phyloP scores from a whole-genome alignment of 2,888 invertebrate genomes.

The Falcaria lacertinaria region DNA sequence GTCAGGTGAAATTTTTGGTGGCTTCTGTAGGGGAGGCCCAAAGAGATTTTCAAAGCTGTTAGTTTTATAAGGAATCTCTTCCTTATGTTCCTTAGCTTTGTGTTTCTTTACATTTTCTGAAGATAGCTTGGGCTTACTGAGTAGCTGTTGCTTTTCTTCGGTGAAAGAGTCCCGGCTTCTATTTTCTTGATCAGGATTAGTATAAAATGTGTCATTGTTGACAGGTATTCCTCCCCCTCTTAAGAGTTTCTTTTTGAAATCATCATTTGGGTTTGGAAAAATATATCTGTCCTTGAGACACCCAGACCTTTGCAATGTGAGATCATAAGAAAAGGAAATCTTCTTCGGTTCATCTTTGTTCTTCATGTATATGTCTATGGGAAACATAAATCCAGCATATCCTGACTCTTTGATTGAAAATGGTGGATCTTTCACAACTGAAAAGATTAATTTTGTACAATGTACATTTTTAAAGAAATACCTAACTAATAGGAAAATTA shows the following conservation, averaged over 20 bases:
- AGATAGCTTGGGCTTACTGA: slow-evolving; percentile 85
- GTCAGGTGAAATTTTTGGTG: slow-evolving; percentile 84
- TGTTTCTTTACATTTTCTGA: slow-evolving; percentile 80
- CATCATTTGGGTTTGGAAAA: slow-evolving; percentile 92
- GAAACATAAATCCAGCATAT: slow-evolving; percentile 95
- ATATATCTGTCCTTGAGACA: slow-evolving; percentile 90
- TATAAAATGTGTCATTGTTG: slow-evolving; percentile 63
- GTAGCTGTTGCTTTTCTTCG: slow-evolving; percentile 80
- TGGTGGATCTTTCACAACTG: slow-evolving; percentile 94
- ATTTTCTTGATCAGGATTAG: slow-evolving; percentile 76
- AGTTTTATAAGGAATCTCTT: slow-evolving; percentile 77
- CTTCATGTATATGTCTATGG: slow-evolving; percentile 93
- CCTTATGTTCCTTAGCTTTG: slow-evolving; percentile 77
- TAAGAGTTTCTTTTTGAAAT: slow-evolving; percentile 91
- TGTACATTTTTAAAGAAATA: too few species aligned
- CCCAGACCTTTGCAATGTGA: slow-evolving; percentile 88
- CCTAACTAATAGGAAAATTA: neutral
- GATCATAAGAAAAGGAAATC: slow-evolving; percentile 90
- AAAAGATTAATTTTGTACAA: slow-evolving; percentile 53
- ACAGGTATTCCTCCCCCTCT: slow-evolving; percentile 89
- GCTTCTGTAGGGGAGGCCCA: slow-evolving; percentile 90
- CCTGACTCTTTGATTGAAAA: slow-evolving; percentile 95
- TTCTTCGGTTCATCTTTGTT: slow-evolving; percentile 95
- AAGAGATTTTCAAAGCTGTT: slow-evolving; percentile 89
- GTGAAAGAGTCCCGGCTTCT: slow-evolving; percentile 79